phyloP scores from a whole-genome alignment of 2,888 invertebrate species.

The Habroteleia sp. region DNA sequence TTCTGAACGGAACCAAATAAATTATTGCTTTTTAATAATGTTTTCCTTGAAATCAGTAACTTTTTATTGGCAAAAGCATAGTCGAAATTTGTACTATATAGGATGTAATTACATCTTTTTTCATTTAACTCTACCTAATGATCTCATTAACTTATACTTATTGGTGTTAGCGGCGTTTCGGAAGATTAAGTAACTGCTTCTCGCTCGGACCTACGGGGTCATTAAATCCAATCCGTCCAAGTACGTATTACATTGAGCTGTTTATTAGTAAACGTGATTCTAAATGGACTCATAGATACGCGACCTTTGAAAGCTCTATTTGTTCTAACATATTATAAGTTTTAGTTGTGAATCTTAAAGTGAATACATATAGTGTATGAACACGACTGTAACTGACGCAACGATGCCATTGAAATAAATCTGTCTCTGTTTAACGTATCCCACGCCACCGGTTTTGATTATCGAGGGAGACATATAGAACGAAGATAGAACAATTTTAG shows the following conservation, averaged over 20 bases:
- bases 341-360: conserved; percentile 30
- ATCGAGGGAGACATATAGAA: no score
- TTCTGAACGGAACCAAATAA: no score
- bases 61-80: no score
- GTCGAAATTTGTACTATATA: no score
- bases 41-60: no score
- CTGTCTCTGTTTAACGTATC: no score
- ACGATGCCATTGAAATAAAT: no score
- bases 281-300: conserved; percentile 12
- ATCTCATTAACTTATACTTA: conserved; percentile 61
- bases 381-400: conserved; percentile 17
- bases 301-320: conserved; percentile 23
- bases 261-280: conserved; percentile 38
- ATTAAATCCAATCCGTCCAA: conserved; percentile 46
- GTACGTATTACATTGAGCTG: conserved; percentile 24
- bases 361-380: not conserved
- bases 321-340: conserved; percentile 11
- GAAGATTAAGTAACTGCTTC: conserved; percentile 54
- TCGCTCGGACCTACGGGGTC: conserved; percentile 49
- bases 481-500: no score
- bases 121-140: conserved; percentile 8
- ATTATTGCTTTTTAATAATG: no score
- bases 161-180: conserved; percentile 31
- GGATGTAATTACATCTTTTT: conserved; percentile 20
- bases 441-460: no score